A percentile compares a stretch with the other conserved stretches of the same genome.
phyloP scores from a whole-genome alignment of 2,113 vertebrate species.

The Lepus americanus region DNA sequence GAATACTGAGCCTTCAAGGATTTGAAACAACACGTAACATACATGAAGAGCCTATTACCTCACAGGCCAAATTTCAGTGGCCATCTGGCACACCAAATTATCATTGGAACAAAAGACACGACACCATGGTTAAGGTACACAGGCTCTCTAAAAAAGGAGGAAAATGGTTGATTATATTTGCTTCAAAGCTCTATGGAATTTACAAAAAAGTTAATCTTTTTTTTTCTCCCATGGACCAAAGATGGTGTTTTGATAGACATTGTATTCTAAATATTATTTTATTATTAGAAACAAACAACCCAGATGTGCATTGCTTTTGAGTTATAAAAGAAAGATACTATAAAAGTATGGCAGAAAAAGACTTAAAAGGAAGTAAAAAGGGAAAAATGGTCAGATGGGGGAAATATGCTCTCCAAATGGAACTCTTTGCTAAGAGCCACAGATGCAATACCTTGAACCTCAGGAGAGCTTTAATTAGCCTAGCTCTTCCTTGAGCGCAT shows the following conservation, averaged over 20 bases:
- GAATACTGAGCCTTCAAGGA: background rate
- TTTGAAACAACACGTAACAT: background rate
- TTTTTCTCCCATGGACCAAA: background rate
- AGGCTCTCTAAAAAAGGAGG: background rate
- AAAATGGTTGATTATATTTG: background rate
- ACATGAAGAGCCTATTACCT: constrained; percentile 14
- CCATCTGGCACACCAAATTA: constrained; percentile 31
- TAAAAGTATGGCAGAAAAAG: constrained; percentile 52
- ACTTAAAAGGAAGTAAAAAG: constrained; percentile 40
- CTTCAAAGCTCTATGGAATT: constrained; percentile 13
- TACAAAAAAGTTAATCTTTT: constrained; percentile 25
- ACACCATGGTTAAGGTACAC: background rate
- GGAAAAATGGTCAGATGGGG: constrained; percentile 41
- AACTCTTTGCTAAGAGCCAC: constrained; percentile 70
- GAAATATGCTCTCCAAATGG: constrained; percentile 45
- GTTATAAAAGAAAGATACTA: constrained; percentile 35
- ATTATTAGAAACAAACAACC: background rate
- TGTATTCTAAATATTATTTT: constrained; percentile 60
- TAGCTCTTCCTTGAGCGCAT: constrained; percentile 52
- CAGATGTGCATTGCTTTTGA: background rate
- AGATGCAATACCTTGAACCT: constrained; percentile 71
- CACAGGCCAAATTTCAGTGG: constrained; percentile 29
- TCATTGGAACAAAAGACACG: constrained; percentile 23
- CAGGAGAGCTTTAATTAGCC: constrained; percentile 74
- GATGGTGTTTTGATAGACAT: background rate